These are phyloP conservation scores for Vicugna pacos DNA, from an alignment of 2,113 vertebrate genomes.

Conservation along the genomic window DNA sequence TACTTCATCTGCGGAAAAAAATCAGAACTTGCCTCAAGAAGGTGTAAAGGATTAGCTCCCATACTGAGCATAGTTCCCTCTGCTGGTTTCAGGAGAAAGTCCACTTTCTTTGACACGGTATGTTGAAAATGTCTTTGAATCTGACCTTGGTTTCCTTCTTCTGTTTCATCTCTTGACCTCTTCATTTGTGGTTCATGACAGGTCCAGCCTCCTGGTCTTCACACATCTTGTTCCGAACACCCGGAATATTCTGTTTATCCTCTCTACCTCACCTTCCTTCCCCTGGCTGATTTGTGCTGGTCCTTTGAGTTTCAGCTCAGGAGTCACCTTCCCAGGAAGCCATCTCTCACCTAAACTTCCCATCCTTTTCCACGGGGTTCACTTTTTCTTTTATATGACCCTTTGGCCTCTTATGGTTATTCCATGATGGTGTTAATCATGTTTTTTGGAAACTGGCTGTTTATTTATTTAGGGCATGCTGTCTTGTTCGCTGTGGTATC, in stretches of 20 bases:
- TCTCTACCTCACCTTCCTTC: not conserved
- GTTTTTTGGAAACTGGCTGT: not conserved
- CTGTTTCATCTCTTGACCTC: not conserved
- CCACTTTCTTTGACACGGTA: not conserved
- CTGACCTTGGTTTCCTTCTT: not conserved
- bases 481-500: slow-evolving; percentile 41
- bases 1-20: not conserved
- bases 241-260: not conserved
- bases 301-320: not conserved
- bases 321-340: not conserved
- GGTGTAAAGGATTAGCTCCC: not conserved
- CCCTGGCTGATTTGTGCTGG: not conserved
- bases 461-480: slow-evolving; percentile 18
- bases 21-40: not conserved
- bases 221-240: not conserved
- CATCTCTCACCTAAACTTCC: not conserved
- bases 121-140: not conserved
- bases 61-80: not conserved
- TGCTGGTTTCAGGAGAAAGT: not conserved
- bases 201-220: not conserved
- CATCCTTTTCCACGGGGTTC: not conserved
- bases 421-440: not conserved
- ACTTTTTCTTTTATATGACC: not conserved
- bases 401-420: not conserved
- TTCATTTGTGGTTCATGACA: not conserved